phyloP scores from a whole-genome alignment of 2,113 vertebrate genomes.

The Acanthisitta chloris region DNA sequence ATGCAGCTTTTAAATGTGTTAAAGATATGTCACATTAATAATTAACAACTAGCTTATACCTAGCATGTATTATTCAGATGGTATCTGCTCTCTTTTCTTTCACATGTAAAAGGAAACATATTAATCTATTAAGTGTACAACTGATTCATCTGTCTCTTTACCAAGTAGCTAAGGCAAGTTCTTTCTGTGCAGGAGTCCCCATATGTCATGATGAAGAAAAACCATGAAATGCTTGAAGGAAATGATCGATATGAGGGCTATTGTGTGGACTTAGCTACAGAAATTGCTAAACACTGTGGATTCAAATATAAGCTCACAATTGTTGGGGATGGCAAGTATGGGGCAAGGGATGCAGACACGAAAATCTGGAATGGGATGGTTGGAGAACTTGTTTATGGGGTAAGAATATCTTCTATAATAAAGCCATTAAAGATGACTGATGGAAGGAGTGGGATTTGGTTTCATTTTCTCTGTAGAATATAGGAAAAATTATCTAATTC shows the following conservation, averaged over 20 bases:
- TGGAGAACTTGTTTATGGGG: slow-evolving; percentile 97
- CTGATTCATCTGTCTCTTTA: background rate
- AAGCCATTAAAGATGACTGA: background rate
- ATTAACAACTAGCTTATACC: background rate
- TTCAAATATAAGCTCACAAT: slow-evolving; percentile 98
- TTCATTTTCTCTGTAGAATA: background rate
- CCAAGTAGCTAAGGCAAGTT: slow-evolving; percentile 13
- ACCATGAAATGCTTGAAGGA: slow-evolving; percentile 92
- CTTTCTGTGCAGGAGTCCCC: slow-evolving; percentile 89
- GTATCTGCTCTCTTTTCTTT: background rate
- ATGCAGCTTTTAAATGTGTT: background rate
- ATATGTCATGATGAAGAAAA: slow-evolving; percentile 99
- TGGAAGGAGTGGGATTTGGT: background rate
- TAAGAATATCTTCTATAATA: slow-evolving; percentile 73
- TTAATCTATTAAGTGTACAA: background rate
- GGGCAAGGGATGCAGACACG: slow-evolving; percentile 96
- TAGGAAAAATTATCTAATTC: background rate
- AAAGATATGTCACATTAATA: background rate
- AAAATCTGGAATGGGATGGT: slow-evolving; percentile 99
- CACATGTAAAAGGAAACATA: background rate
- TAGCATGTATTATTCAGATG: background rate
- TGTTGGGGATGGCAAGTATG: slow-evolving; percentile 96
- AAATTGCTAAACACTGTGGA: slow-evolving; percentile 97
- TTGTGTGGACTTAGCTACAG: slow-evolving; percentile 96
- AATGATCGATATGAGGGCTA: slow-evolving; percentile 98